Percentiles rank a stretch among this genome's conserved stretches.
These are phyloP conservation scores for Pelvicachromis taeniatus DNA, from an alignment of 2,113 vertebrate genomes.

Conservation along the genomic window DNA sequence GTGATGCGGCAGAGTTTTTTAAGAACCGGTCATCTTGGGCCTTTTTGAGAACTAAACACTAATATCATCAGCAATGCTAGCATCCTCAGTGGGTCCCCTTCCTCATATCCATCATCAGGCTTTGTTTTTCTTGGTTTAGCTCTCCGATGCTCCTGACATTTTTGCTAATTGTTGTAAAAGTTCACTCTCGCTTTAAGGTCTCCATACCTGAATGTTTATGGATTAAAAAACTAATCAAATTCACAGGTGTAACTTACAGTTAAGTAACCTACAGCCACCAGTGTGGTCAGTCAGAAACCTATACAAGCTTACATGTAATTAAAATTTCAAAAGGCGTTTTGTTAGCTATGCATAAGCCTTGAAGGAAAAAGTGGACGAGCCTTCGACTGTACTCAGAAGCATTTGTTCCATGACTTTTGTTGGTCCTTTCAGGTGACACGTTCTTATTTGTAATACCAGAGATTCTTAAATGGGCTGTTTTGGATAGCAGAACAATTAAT, in stretches of 20 bases:
- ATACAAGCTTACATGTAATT: not conserved
- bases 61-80: not conserved
- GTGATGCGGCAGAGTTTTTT: not conserved
- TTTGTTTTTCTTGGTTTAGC: not conserved
- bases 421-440: not conserved
- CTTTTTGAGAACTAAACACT: rapidly evolving
- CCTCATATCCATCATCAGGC: not conserved
- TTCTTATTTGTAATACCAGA: not conserved
- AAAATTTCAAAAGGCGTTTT: not conserved
- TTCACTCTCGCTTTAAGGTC: rapidly evolving
- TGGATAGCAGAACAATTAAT: not conserved
- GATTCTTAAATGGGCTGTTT: not conserved
- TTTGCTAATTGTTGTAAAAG: not conserved
- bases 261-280: not conserved
- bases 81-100: not conserved
- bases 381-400: not conserved
- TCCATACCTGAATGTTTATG: not conserved
- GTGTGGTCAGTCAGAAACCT: not conserved
- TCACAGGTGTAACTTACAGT: not conserved
- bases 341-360: not conserved
- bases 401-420: not conserved
- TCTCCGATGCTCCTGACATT: not conserved
- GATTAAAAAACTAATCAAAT: not conserved
- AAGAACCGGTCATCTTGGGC: not conserved
- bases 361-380: not conserved